Conservation (phyloP, 1,140 invertebrate genomes). For the Calephelis nemesis region DNA sequence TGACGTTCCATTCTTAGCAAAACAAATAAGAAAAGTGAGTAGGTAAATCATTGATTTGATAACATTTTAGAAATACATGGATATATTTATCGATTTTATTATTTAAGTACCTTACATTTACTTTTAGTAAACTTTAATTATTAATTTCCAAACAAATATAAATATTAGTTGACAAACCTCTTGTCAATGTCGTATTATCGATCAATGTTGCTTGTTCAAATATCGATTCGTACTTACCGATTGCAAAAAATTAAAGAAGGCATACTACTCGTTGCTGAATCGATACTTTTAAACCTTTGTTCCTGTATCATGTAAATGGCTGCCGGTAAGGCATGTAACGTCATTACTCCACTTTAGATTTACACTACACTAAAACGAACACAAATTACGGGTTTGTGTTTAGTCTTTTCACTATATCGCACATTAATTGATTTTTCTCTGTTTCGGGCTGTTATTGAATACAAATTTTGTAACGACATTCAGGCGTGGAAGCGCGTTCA, state of each 20-base stretch:
- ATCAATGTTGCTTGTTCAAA: constrained; percentile 19
- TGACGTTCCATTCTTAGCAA: not conserved
- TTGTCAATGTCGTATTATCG: constrained; percentile 17
- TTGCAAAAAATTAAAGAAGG: constrained; percentile 72
- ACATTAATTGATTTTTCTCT: constrained; percentile 57
- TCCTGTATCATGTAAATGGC: constrained; percentile 69
- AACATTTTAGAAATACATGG: too few relatives aligned
- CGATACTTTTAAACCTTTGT: constrained; percentile 66
- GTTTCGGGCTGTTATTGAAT: constrained; percentile 39
- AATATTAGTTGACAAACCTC: not conserved
- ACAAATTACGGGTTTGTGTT: constrained; percentile 53
- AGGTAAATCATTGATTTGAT: not conserved
- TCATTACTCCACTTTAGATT: constrained; percentile 69
- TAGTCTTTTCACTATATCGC: constrained; percentile 50
- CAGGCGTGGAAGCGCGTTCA: constrained; percentile 50
- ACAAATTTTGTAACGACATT: constrained; percentile 59
- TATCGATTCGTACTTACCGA: constrained; percentile 55
- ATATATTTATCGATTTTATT: too few relatives aligned
- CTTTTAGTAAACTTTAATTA: too few relatives aligned
- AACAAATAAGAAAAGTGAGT: not conserved
- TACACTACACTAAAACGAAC: constrained; percentile 52
- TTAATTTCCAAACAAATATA: too few relatives aligned
- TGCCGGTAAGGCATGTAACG: constrained; percentile 71
- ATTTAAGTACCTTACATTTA: too few relatives aligned
- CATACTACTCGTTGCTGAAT: constrained; percentile 61